These are phyloP conservation scores for Harpegnathos saltator DNA, from an alignment of 1,140 invertebrate genomes.

Conservation along the genomic window DNA sequence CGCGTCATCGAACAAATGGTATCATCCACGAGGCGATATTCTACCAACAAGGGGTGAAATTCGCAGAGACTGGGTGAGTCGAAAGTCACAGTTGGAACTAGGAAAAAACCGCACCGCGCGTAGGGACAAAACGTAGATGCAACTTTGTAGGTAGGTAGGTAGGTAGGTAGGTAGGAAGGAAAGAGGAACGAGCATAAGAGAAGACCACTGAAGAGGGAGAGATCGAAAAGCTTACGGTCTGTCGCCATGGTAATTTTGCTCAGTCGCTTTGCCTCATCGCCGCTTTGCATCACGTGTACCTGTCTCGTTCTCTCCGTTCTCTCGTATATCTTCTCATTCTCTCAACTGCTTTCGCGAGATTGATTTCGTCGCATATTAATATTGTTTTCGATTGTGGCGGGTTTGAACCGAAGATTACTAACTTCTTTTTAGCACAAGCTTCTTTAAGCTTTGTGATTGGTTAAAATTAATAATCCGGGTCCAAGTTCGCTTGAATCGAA, in stretches of 20 bases:
- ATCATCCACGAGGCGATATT: neutral
- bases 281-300: slow-evolving; percentile 65
- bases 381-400: too few species aligned
- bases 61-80: slow-evolving; percentile 76
- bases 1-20: neutral
- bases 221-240: slow-evolving; percentile 75
- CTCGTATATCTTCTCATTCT: neutral
- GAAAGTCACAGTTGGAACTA: slow-evolving; percentile 55
- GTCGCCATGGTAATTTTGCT: slow-evolving; percentile 82
- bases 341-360: too few species aligned
- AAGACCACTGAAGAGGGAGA: slow-evolving; percentile 50
- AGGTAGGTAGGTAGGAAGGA: slow-evolving; percentile 45
- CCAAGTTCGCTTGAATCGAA: too few species aligned
- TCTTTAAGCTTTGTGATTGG: too few species aligned
- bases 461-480: too few species aligned
- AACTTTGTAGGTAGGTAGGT: too few species aligned
- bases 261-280: slow-evolving; percentile 72
- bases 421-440: too few species aligned
- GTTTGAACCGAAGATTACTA: too few species aligned
- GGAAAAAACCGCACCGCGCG: slow-evolving; percentile 36
- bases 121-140: too few species aligned
- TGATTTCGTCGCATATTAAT: too few species aligned
- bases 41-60: slow-evolving; percentile 48
- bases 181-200: slow-evolving; percentile 30
- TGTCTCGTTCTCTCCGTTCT: slow-evolving; percentile 21